Base-by-base conservation (phyloP, 2,113 vertebrate species). In the Grammomys surdaster region DNA sequence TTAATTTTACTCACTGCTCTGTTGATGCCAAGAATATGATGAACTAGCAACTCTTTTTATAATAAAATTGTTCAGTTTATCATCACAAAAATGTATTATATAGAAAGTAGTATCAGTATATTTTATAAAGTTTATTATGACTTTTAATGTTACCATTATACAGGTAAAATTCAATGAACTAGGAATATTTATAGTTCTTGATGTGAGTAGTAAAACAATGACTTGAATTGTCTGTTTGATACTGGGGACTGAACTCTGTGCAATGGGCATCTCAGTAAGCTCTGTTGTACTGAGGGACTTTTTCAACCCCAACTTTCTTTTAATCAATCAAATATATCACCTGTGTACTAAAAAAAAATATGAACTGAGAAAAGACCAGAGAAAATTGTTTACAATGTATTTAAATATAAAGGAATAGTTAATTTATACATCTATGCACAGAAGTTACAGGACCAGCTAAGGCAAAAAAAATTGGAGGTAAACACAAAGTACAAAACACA, bases 11-110 rank as follows among this genome's bases (percentile, higher is more conserved):
- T 48, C 65, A 28, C 43, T 76, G 40, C 67, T 87, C 20, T 76
- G 67, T 60, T 94, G 92, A 92, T 95, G 58, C 24, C 33, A 89
- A 89, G 10, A 81, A 86, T 54, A 86, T 87, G 58, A 96, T 82
- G 73, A 94, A 5, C 10, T 77, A 81, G 31, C 14, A 94, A 40
- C 19, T 14, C 2, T 69, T 31, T 81, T 90, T 90, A 46, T 28
- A 92, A 93, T 76, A 58, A 92, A 63, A 87, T 85, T 88, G 10
- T 60, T 88, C 56, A 70, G 56, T 96, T 94, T 94, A 51, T 91
- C n/a, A 82, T 94, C 77, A 73, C 16, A 63, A 90, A 90, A 84
- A 87, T 69, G 1, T 60, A 80, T 33, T 43, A 48, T 16, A 78
- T 77, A 7, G 28, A 96, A 88, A 67, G 14, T 5, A 67, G 60